A percentile compares a stretch with the other conserved stretches of the same genome.
Evolutionary conservation across 2,797 vertebrate genomes (phyloP).

Genomic region (Alca torda): DNA sequence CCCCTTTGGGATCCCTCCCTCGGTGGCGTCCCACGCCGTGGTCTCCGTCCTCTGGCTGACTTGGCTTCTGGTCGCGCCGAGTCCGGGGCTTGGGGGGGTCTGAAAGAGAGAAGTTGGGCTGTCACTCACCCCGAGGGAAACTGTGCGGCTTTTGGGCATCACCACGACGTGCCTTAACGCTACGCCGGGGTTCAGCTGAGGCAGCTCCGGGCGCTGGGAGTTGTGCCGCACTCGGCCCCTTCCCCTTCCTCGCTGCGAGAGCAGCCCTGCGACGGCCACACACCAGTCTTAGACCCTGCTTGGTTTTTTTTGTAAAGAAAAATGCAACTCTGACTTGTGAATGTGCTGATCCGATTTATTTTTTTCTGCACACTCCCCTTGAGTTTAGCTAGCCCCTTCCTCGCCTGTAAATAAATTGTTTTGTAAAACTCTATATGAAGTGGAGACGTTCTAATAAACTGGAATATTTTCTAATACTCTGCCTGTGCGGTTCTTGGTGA

Average conservation of each 20-base stretch:
- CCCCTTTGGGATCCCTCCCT: background rate
- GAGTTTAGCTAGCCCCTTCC: background rate
- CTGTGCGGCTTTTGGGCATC: background rate
- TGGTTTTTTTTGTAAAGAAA: background rate
- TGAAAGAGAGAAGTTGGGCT: background rate
- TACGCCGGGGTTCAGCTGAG: rapidly evolving
- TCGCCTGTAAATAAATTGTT: conserved; percentile 54
- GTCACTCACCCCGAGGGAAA: rapidly evolving
- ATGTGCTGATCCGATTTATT: background rate
- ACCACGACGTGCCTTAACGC: background rate
- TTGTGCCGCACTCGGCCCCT: rapidly evolving
- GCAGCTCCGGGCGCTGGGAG: background rate
- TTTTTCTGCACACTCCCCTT: background rate
- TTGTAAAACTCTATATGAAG: conserved; percentile 25
- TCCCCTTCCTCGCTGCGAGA: background rate
- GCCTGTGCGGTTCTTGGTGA: background rate
- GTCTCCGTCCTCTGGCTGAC: background rate
- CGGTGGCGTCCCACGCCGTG: rapidly evolving
- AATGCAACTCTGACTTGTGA: background rate
- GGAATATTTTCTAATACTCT: conserved; percentile 41
- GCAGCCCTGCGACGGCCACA: rapidly evolving
- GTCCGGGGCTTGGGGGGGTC: background rate
- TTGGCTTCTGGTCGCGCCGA: rapidly evolving
- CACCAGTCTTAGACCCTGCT: background rate
- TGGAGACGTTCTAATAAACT: conserved; percentile 50